A percentile compares a stretch with the other conserved stretches of the same genome.
phyloP scores from a whole-genome alignment of 2,888 invertebrate genomes.

The Dynastes maya region DNA sequence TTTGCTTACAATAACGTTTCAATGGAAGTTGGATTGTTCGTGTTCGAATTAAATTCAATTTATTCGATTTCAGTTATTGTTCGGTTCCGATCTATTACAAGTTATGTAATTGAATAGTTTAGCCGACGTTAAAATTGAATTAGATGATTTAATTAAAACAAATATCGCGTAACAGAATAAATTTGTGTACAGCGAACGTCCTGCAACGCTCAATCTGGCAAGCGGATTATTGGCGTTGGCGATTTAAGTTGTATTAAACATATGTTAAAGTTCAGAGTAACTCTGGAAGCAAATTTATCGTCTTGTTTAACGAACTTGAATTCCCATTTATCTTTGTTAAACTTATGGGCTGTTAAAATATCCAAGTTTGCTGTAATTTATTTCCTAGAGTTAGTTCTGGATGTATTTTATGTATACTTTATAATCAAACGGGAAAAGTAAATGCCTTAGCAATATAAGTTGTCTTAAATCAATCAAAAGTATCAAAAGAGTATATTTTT shows the following conservation, averaged over 20 bases:
- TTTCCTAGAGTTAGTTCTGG: neutral
- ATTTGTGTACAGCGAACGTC: neutral
- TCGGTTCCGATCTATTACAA: slow-evolving; percentile 4
- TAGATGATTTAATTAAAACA: slow-evolving; percentile 33
- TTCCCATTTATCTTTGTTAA: slow-evolving; percentile 14
- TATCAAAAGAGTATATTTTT: too few relatives aligned
- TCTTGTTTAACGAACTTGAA: neutral
- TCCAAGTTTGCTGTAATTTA: slow-evolving; percentile 1
- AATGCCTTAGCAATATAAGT: too few relatives aligned
- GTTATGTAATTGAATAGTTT: slow-evolving; percentile 15
- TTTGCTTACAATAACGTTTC: slow-evolving; percentile 30
- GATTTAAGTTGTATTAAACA: slow-evolving; percentile 22
- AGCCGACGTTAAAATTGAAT: slow-evolving; percentile 20
- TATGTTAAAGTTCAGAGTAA: slow-evolving; percentile 14
- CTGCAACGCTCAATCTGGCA: neutral
- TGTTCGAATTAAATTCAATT: slow-evolving; percentile 34
- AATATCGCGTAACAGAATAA: slow-evolving; percentile 27
- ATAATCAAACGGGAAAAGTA: neutral
- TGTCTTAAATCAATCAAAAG: too few relatives aligned
- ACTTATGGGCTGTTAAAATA: slow-evolving; percentile 14
- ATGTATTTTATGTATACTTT: neutral
- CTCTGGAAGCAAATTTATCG: slow-evolving; percentile 14
- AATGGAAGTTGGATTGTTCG: slow-evolving; percentile 17
- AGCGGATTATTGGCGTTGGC: neutral
- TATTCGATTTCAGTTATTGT: neutral